A percentile compares a stretch with the other conserved stretches of the same genome.
Evolutionary conservation across 2,888 invertebrate species (phyloP).

Genomic region (Ennomos erosarius): DNA sequence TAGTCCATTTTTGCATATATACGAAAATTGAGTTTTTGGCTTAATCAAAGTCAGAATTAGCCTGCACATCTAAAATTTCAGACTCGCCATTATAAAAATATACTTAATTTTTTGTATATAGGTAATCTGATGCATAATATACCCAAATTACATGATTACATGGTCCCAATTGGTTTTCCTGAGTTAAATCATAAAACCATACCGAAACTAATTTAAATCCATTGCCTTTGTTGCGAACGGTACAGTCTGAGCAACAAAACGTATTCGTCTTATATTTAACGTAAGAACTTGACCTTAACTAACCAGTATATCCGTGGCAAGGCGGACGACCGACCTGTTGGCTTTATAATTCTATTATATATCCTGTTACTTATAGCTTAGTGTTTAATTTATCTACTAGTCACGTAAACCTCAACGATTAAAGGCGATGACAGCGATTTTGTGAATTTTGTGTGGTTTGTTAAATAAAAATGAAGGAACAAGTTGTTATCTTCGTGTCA

Average conservation of each 20-base stretch:
- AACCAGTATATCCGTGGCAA: constrained; percentile 59
- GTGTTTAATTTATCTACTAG: constrained; percentile 19
- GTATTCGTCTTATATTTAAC: constrained; percentile 66
- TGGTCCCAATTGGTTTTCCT: too few species aligned
- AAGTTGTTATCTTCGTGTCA: constrained; percentile 53
- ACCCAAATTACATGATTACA: too few species aligned
- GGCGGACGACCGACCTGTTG: constrained; percentile 31
- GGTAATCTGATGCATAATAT: too few species aligned
- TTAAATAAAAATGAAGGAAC: constrained; percentile 53
- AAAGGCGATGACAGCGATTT: constrained; percentile 37
- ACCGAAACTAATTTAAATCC: background rate
- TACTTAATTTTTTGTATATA: too few species aligned
- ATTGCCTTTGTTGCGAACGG: constrained; percentile 52
- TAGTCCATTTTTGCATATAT: too few species aligned
- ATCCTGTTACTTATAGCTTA: constrained; percentile 16
- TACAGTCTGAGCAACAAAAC: constrained; percentile 64
- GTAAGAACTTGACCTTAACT: constrained; percentile 72
- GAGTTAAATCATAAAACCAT: too few species aligned
- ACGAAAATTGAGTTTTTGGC: too few species aligned
- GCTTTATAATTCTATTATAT: constrained; percentile 30
- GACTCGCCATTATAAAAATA: too few species aligned
- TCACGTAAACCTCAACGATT: constrained; percentile 18
- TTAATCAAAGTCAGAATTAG: too few species aligned
- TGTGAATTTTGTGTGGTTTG: constrained; percentile 38
- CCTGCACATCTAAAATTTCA: too few species aligned